Evolutionary conservation across 1,140 invertebrate species (phyloP), one percentile per base, ranked within the genome.

Genomic region (Drosophila ananassae): DNA sequence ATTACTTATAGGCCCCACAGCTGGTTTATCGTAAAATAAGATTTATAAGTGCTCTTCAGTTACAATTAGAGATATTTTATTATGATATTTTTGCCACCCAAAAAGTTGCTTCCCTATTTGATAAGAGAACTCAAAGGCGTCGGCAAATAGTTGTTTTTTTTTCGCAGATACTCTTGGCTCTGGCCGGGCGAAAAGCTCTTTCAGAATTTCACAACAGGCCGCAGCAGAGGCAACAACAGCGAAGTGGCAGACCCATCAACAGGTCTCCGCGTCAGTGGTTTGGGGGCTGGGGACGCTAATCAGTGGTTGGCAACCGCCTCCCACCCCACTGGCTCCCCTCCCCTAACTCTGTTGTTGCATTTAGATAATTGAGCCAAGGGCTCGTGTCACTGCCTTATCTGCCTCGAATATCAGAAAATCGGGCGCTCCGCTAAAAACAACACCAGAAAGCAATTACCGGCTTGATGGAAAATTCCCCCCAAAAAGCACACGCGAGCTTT

Each of bases 141-240:
- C 10, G 4, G 3, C 39, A 41, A 41, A 10, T 41, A 13, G 39
- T 41, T n/a, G 39, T 41, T 41, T 22, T 58, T 41, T 17, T 22
- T 58, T 21, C 28, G 10, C 4, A 0, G 3, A 10, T 22, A 13
- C 3, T 2, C 22, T n/a, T n/a, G 13, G 25, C 25, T 28, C 17
- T 47, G 3, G 21, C 58, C n/a, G 47, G 12, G 22, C 9, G 17
- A 9, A 73, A 85, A 84, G 82, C 77, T 85, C 32, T 66, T 74
- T 48, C 51, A 61, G 73, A 78, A 85, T 85, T 85, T 85, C 81
- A 85, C 82, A 75, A 85, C 56, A 79, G 57, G 32, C 77, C 59
- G 51, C 32, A 32, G 41, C 41, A 41, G 13, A 13, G n/a, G 39
- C 39, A 41, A 2, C 39, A 53, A 54, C 51, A 77, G 74, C 66